Conservation (phyloP, 2,888 invertebrate genomes). For the Melanostoma mellinum region DNA sequence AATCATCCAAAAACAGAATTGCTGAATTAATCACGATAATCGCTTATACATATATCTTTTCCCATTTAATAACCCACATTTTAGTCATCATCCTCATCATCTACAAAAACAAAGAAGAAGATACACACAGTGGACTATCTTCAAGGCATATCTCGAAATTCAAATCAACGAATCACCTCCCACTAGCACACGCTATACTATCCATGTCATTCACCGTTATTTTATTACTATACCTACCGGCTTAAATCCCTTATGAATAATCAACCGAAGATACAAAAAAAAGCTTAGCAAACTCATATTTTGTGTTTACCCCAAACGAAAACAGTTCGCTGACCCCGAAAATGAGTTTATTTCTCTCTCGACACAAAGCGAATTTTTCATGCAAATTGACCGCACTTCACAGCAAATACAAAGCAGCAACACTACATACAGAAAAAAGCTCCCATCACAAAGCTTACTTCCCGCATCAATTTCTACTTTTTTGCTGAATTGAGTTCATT, state of each 20-base stretch:
- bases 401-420: conserved; percentile 22
- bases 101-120: neutral
- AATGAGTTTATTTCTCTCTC: conserved; percentile 38
- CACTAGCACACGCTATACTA: conserved; percentile 9
- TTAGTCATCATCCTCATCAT: conserved; percentile 8
- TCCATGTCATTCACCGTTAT: conserved; percentile 44
- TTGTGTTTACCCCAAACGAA: conserved; percentile 52
- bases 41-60: neutral
- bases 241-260: conserved; percentile 63
- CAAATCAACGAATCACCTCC: conserved; percentile 25
- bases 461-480: conserved; percentile 12
- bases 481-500: conserved; percentile 36
- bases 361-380: conserved; percentile 59
- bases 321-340: conserved; percentile 68
- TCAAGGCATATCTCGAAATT: conserved; percentile 11
- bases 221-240: conserved; percentile 24
- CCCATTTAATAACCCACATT: neutral
- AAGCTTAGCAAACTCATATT: conserved; percentile 42
- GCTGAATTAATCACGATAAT: neutral
- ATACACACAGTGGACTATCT: neutral
- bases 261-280: conserved; percentile 29
- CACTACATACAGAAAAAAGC: conserved; percentile 37
- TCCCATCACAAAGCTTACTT: conserved; percentile 30
- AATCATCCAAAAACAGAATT: neutral
- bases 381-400: conserved; percentile 58